Conservation (phyloP, 2,113 vertebrate genomes). For the Corapipo altera region DNA sequence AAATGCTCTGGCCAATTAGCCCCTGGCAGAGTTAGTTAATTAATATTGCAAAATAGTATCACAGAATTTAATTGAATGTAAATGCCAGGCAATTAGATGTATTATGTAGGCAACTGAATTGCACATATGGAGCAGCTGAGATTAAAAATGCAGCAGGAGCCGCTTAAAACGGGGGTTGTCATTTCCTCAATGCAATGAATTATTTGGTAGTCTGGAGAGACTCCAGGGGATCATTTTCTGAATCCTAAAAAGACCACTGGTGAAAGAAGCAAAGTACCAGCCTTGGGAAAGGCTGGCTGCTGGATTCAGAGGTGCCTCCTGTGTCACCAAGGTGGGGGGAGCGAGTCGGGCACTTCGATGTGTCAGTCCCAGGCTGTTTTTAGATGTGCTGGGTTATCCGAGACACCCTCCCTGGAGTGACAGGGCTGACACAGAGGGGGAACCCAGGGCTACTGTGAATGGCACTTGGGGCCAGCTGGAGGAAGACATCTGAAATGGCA, state of each 20-base stretch:
- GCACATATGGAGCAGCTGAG: background rate
- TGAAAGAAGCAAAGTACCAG: background rate
- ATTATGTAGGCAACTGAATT: background rate
- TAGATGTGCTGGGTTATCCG: background rate
- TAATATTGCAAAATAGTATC: background rate
- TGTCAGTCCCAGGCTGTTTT: background rate
- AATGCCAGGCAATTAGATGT: background rate
- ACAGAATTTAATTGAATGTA: background rate
- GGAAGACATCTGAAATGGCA: background rate
- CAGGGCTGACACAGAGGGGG: background rate
- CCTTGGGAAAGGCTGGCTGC: background rate
- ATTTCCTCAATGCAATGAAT: background rate
- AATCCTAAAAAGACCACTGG: background rate
- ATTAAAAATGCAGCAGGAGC: background rate
- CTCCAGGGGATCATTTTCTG: background rate
- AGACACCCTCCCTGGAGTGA: background rate
- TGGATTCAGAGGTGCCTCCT: background rate
- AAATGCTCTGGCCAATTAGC: background rate
- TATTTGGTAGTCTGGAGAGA: background rate
- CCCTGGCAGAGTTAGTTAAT: background rate
- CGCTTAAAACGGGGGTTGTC: background rate
- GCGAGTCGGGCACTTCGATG: background rate
- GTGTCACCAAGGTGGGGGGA: accelerated
- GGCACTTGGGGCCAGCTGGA: background rate
- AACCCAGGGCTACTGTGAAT: accelerated